These are phyloP conservation scores for Channallabes apus DNA, from an alignment of 2,797 vertebrate genomes.

Conservation along the genomic window DNA sequence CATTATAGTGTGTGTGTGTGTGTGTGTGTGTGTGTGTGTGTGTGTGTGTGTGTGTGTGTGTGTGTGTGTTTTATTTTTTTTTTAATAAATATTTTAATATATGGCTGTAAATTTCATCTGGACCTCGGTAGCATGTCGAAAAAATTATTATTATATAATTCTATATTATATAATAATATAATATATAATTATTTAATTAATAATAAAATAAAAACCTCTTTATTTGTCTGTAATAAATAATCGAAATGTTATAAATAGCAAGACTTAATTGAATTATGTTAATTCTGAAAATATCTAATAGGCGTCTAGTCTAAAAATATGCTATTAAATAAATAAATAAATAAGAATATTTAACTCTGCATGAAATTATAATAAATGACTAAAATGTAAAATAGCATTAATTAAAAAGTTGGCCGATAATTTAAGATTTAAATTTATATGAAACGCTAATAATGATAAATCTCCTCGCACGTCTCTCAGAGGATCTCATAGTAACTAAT, in stretches of 20 bases:
- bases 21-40: no score
- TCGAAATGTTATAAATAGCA: background rate
- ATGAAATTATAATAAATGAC: background rate
- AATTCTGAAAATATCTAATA: background rate
- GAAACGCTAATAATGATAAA: background rate
- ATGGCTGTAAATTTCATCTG: background rate
- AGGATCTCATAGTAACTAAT: background rate
- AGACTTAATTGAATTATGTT: background rate
- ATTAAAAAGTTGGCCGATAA: background rate
- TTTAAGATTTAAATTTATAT: no score
- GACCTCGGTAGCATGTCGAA: background rate
- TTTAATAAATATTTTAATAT: no score
- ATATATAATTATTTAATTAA: background rate
- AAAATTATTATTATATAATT: background rate
- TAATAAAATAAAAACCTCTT: background rate
- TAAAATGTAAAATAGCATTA: background rate
- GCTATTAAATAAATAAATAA: background rate
- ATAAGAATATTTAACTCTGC: background rate
- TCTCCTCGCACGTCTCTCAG: no score
- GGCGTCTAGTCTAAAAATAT: background rate
- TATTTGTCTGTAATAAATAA: background rate
- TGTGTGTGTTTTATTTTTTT: no score
- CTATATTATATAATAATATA: no score
- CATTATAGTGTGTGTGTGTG: no score
- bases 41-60: no score